phyloP scores from a whole-genome alignment of 2,113 vertebrate genomes.

The Garra rufa region DNA sequence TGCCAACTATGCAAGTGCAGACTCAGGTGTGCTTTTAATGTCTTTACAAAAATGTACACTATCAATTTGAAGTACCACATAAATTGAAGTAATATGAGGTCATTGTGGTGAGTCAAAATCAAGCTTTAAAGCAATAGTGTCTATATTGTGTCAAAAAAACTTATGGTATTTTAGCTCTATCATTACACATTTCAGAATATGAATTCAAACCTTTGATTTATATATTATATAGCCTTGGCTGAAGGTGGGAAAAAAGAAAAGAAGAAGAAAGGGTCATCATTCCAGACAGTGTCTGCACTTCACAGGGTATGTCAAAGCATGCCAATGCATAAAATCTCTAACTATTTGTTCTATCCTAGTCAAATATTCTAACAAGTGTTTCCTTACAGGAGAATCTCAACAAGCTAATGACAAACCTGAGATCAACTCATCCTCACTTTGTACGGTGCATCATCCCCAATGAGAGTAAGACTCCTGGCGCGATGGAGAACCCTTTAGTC shows the following conservation, averaged over 20 bases:
- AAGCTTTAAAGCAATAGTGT: not conserved
- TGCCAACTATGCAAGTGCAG: conserved; percentile 77
- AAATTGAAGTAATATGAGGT: not conserved
- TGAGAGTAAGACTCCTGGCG: conserved; percentile 86
- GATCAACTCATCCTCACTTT: conserved; percentile 85
- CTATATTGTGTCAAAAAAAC: not conserved
- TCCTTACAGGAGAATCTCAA: conserved; percentile 83
- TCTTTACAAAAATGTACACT: not conserved
- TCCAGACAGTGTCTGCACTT: conserved; percentile 90
- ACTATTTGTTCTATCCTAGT: not conserved
- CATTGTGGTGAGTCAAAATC: not conserved
- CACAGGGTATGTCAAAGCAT: conserved; percentile 77
- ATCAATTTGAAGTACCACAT: not conserved
- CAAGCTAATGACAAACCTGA: conserved; percentile 86
- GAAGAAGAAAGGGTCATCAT: conserved; percentile 92
- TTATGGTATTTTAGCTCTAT: not conserved
- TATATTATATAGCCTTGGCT: conserved; percentile 31
- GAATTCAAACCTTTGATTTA: not conserved
- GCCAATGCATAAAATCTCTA: not conserved
- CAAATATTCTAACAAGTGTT: not conserved
- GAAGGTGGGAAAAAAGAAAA: conserved; percentile 66
- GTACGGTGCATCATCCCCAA: conserved; percentile 87
- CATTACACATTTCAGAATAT: not conserved
- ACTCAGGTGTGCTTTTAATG: conserved; percentile 71
- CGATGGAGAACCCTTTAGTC: conserved; percentile 90